Percentiles rank a stretch among this genome's conserved stretches.
Conservation (phyloP, 2,888 invertebrate species). For the Oscheius sp. region DNA sequence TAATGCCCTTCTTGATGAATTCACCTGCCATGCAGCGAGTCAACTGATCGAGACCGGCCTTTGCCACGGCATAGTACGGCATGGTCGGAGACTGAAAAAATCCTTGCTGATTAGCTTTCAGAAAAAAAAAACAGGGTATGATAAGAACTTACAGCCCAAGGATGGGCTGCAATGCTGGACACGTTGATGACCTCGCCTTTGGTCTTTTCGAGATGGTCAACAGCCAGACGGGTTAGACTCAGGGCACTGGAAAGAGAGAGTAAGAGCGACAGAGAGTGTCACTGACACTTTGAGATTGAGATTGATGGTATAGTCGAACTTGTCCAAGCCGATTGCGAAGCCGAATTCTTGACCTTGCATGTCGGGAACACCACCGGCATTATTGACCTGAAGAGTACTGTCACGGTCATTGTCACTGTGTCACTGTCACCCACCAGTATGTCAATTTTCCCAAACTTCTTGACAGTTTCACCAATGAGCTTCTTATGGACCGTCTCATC, state of each 20-base stretch:
- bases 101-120: not conserved
- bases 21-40: slow-evolving; percentile 28
- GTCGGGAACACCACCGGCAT: slow-evolving; percentile 37
- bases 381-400: slow-evolving; percentile 19
- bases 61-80: slow-evolving; percentile 34
- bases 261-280: not conserved
- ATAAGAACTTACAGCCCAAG: slow-evolving; percentile 19
- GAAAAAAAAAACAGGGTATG: not conserved
- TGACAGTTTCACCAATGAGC: slow-evolving; percentile 22
- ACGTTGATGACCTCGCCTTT: slow-evolving; percentile 35
- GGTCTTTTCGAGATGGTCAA: slow-evolving; percentile 19
- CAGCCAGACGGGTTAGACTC: slow-evolving; percentile 16
- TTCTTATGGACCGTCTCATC: slow-evolving; percentile 23
- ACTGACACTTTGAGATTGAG: slow-evolving; percentile 30
- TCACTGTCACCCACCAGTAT: not conserved
- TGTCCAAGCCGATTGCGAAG: slow-evolving; percentile 4
- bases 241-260: slow-evolving; percentile 9
- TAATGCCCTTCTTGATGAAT: slow-evolving; percentile 28
- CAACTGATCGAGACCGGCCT: slow-evolving; percentile 33
- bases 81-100: slow-evolving; percentile 19
- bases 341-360: slow-evolving; percentile 1
- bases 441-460: slow-evolving; percentile 25
- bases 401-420: not conserved
- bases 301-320: slow-evolving; percentile 31
- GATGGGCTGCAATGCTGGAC: slow-evolving; percentile 21